Base-by-base conservation (phyloP, 2,113 vertebrate species). In the Oncorhynchus kisutch region DNA sequence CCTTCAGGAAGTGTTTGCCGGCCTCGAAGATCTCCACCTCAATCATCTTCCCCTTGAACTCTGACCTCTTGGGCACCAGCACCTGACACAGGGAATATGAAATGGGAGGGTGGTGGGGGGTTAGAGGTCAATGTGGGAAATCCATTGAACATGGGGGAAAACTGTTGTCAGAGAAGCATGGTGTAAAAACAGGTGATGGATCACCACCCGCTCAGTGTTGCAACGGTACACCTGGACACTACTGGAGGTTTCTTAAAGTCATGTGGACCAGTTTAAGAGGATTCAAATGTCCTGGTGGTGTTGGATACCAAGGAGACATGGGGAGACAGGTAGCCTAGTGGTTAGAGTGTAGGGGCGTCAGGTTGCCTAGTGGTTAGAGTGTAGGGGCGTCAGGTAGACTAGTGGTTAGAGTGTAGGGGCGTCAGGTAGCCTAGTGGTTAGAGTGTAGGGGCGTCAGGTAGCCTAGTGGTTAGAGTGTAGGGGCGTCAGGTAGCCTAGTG, bases 1-100 rank as follows among this genome's bases (percentile, higher is more conserved):
- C 97, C 87, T 96, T 98, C 95, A 99, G 92, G 86, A 96, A 99
- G 91, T 99, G 96, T 74, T 99, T 99, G 71, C 98, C 98, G 62
- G 96, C 93, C 91, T 99, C 97, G 71, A 95, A 97, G 89, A 99
- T 93, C 77, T 93, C 92, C 83, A 99, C 98, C 90, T 97, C 94
- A 3, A 99, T 94, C 98, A 99, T 99, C 88, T 98, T 98, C 25
- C 97, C 98, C 92, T 96, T 96, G 83, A 98, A 95, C 62, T 91
- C 86, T 13, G 91, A 86, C 78, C 93, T 94, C 87, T 97, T 96
- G 9, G 97, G 97, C 70, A 99, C 96, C 80, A 99, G 95, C 75
- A 99, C 97, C 98, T 99, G 22, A 57, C 18, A 24, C 59, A 62
- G 59, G 59, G 24, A 62, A 62, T 8, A 22, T 13, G 7, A 22